phyloP scores from a whole-genome alignment of 2,888 invertebrate genomes.

The Drosophila subsilvestris region DNA sequence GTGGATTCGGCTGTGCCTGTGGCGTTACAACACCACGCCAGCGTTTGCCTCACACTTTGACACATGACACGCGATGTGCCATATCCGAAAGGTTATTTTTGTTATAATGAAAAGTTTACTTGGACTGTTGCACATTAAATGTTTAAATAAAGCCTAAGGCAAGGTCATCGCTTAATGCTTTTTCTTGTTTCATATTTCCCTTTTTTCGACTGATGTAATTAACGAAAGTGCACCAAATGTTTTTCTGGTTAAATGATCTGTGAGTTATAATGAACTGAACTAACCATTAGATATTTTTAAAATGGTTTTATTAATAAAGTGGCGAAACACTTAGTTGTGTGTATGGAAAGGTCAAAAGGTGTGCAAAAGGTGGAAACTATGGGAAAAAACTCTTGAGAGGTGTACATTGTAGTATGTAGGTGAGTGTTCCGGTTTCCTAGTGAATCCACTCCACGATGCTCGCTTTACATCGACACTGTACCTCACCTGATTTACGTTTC shows the following conservation, averaged over 20 bases:
- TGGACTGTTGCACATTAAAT: conserved; percentile 29
- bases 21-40: conserved; percentile 31
- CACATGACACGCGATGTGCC: conserved; percentile 55
- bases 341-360: too few relatives aligned
- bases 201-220: conserved; percentile 31
- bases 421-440: not conserved
- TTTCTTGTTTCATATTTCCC: not conserved
- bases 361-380: not conserved
- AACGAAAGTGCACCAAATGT: conserved; percentile 26
- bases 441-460: conserved; percentile 34
- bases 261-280: conserved; percentile 6
- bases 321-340: not conserved
- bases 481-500: conserved; percentile 91
- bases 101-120: conserved; percentile 25
- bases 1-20: not conserved
- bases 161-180: conserved; percentile 30
- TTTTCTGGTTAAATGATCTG: conserved; percentile 11
- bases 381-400: not conserved
- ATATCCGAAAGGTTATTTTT: conserved; percentile 26
- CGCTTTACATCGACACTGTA: conserved; percentile 74
- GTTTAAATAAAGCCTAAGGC: conserved; percentile 17
- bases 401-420: too few relatives aligned
- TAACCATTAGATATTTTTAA: conserved; percentile 9
- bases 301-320: not conserved
- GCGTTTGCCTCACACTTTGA: conserved; percentile 46